Evolutionary conservation across 2,113 vertebrate species (phyloP), one percentile per base, ranked within the genome.

Genomic region (Narcine bancroftii): DNA sequence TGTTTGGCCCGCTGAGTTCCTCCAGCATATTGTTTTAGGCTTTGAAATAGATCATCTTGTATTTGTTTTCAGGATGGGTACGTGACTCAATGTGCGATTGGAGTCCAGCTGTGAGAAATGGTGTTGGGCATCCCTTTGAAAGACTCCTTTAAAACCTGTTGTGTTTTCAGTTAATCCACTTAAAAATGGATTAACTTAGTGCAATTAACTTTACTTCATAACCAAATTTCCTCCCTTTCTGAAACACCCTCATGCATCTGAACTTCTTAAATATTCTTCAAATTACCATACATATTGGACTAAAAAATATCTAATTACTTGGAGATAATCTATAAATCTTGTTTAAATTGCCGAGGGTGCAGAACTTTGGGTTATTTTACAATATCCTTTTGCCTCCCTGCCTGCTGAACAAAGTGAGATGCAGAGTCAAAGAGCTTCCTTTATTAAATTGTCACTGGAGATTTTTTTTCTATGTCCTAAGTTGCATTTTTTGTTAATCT

Each of bases 281-380:
- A 83, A 53, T 83, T n/a, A 53, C 15, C 53, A 3, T 17, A 50
- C 33, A 11, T 79, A 45, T 10, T 7, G 26, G 21, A 24, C 76
- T 79, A 79, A 79, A n/a, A 75, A 79, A 60, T 87, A 63, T n/a
- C n/a, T 42, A 87, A 56, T 3, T 63, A 56, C 83, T 63, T 87
- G n/a, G 83, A 87, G 36, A 36, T 36, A 63, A 56, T 13, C 63
- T 6, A 50, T 36, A 56, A 33, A 17, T 39, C 17, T 24, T 19
- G 39, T 39, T 89, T 65, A 89, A 21, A 19, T 5, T 60, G 73
- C 13, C 21, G 63, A 10, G 17, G 3, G 36, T 42, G 39, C n/a
- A 65, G 21, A 21, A 89, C n/a, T 60, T 42, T 39, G 36, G 60
- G 24, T 65, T 66, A 39, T 89, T 63, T 65, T 89, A n/a, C 15